These are phyloP conservation scores for Halichondria panicea DNA, from an alignment of 37 sponge, comb jelly and placozoan genomes.

Conservation along the genomic window DNA sequence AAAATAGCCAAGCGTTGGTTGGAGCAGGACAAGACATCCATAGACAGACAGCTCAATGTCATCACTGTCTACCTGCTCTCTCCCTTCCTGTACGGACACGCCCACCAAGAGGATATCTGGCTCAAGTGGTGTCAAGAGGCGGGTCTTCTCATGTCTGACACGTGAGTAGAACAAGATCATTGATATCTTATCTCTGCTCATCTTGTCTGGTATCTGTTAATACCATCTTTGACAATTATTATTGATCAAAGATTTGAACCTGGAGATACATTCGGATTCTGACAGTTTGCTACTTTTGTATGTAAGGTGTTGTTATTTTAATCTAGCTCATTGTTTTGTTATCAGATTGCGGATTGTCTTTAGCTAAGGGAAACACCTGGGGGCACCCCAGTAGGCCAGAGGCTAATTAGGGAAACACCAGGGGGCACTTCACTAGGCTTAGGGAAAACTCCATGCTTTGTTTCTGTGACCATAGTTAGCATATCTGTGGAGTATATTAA, in stretches of 20 bases:
- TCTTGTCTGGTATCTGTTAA: too few relatives aligned
- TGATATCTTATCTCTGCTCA: too few relatives aligned
- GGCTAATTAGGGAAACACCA: not conserved
- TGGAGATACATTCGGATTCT: too few relatives aligned
- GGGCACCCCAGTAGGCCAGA: not conserved
- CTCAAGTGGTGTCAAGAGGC: conserved; percentile 41
- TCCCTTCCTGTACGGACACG: conserved; percentile 62
- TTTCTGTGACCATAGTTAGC: too few relatives aligned
- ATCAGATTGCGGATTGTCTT: not conserved
- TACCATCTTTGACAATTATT: not conserved
- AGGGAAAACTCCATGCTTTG: too few relatives aligned
- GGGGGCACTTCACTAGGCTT: too few relatives aligned
- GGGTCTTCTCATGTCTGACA: conserved; percentile 16
- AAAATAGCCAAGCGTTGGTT: conserved; percentile 29
- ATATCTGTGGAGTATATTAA: too few relatives aligned
- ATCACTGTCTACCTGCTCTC: conserved; percentile 39
- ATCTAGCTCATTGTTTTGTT: conserved; percentile 1
- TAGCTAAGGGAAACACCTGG: not conserved
- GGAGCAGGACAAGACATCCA: not conserved
- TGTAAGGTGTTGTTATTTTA: not conserved
- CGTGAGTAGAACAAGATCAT: conserved; percentile 32
- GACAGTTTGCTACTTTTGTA: too few relatives aligned
- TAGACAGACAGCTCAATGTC: conserved; percentile 16
- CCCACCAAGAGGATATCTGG: conserved; percentile 54
- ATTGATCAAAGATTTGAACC: not conserved